Percentiles rank a stretch among this genome's conserved stretches.
Evolutionary conservation across 1,140 invertebrate genomes (phyloP).

Genomic region (Alviniconcha marisindica): DNA sequence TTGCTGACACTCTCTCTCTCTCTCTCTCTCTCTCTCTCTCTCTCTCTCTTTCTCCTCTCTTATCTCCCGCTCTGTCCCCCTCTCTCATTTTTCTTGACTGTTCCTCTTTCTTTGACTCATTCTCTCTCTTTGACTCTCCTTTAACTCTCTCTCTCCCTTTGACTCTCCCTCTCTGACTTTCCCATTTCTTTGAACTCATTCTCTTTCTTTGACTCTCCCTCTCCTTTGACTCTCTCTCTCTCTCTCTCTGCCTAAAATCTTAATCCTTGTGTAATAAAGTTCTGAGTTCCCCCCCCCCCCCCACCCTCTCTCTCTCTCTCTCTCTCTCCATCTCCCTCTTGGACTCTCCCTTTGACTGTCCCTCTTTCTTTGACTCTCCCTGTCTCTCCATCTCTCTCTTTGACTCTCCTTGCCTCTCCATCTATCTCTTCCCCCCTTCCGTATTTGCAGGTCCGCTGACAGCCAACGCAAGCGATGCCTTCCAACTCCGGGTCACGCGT

Average conservation of each 20-base stretch:
- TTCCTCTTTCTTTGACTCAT: neutral
- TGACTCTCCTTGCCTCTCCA: neutral
- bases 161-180: neutral
- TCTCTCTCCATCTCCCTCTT: neutral
- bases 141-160: neutral
- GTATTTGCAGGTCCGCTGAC: no score
- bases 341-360: conserved; percentile 13
- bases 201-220: neutral
- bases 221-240: neutral
- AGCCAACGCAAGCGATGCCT: no score
- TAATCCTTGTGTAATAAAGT: no score
- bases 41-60: no score
- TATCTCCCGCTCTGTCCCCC: no score
- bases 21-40: no score
- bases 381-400: neutral
- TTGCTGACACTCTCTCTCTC: no score
- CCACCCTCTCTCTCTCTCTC: neutral
- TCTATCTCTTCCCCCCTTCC: neutral
- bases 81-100: neutral
- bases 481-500: no score
- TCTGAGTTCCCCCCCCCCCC: no score
- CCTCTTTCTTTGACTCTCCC: conserved; percentile 25
- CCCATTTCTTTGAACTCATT: neutral
- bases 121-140: neutral
- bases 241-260: no score